phyloP scores from a whole-genome alignment of 2,888 invertebrate species.

The Syrista parreyssii region DNA sequence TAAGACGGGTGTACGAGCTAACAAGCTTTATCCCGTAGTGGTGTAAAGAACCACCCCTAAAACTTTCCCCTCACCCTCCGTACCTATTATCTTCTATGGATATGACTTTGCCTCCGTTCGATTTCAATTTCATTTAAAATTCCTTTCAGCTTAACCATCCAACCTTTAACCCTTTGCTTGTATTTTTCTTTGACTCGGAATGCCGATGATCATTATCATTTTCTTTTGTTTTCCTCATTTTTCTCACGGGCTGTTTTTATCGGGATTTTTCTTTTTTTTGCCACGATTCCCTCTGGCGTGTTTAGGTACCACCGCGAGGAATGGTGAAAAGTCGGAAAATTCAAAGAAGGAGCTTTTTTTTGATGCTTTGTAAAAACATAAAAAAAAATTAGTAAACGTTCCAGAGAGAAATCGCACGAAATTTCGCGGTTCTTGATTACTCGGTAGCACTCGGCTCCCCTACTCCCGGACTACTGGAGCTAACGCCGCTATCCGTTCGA shows the following conservation, averaged over 20 bases:
- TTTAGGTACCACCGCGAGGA: neutral
- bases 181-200: neutral
- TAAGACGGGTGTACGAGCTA: neutral
- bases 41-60: neutral
- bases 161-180: neutral
- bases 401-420: neutral
- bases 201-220: neutral
- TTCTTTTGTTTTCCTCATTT: neutral
- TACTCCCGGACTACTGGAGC: neutral
- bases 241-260: neutral
- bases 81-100: neutral
- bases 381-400: neutral
- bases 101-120: neutral
- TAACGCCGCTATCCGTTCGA: neutral
- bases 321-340: neutral
- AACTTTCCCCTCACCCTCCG: neutral
- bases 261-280: neutral
- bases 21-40: neutral
- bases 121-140: neutral
- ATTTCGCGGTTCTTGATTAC: constrained; percentile 2
- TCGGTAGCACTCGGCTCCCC: neutral
- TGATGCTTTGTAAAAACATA: neutral
- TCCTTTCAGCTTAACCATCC: neutral
- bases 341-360: neutral
- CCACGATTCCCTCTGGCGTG: neutral